Evolutionary conservation across 2,113 vertebrate genomes (phyloP).

Genomic region (Machaerirhynchus nigripectus): DNA sequence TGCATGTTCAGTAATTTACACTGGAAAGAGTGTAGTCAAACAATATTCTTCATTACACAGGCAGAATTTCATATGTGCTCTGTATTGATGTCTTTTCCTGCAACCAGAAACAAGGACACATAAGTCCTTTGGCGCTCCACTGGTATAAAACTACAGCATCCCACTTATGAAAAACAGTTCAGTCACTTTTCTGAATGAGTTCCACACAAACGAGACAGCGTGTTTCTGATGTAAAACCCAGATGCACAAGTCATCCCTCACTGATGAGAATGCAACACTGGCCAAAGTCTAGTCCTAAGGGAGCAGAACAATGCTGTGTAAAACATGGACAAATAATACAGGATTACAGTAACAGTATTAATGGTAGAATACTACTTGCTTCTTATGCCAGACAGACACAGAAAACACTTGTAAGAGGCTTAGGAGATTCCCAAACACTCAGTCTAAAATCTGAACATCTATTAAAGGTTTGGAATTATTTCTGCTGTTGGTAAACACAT

Average conservation of each 20-base stretch:
- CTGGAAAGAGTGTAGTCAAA: neutral
- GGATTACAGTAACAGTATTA: neutral
- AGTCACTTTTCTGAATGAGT: slow-evolving; percentile 52
- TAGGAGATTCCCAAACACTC: neutral
- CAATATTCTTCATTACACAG: neutral
- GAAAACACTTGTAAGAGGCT: neutral
- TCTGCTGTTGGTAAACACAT: neutral
- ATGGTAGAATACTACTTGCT: neutral
- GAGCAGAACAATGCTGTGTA: neutral
- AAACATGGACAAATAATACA: neutral
- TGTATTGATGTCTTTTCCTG: slow-evolving; percentile 19
- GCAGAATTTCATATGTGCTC: neutral
- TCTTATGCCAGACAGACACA: neutral
- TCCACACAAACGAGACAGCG: neutral
- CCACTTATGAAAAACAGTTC: neutral
- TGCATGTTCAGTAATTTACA: neutral
- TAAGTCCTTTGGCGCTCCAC: neutral
- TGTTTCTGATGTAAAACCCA: slow-evolving; percentile 11
- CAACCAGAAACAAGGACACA: neutral
- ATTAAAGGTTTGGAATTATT: neutral
- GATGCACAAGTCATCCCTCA: neutral
- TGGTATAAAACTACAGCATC: neutral
- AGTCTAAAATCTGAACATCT: neutral
- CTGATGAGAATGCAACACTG: neutral
- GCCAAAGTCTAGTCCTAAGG: neutral